Percentiles rank a stretch among this genome's conserved stretches.
Conservation (phyloP, 2,113 vertebrate species). For the Festucalex cinctus region DNA sequence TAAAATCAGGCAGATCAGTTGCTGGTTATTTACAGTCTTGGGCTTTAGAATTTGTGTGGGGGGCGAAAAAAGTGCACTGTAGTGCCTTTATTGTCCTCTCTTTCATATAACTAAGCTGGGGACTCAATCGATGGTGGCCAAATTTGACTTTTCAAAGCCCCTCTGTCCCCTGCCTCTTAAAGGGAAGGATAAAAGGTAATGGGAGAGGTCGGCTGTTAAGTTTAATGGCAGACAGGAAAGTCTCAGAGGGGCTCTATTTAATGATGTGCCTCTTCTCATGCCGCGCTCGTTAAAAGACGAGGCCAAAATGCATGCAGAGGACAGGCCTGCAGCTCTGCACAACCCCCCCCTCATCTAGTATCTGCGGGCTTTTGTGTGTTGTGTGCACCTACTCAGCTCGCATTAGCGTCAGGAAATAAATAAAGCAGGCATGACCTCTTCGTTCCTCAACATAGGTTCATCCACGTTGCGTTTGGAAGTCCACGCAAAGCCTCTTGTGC, state of each 20-base stretch:
- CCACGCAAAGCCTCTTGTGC: constrained; percentile 46
- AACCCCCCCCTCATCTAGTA: constrained; percentile 19
- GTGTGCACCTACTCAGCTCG: constrained; percentile 32
- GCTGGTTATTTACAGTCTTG: constrained; percentile 15
- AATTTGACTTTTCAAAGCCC: constrained; percentile 60
- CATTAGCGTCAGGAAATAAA: constrained; percentile 63
- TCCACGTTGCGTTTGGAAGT: constrained; percentile 48
- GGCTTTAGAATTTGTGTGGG: background rate
- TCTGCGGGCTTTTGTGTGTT: constrained; percentile 37
- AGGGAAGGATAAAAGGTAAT: constrained; percentile 67
- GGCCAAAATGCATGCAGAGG: constrained; percentile 41
- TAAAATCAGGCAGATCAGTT: constrained; percentile 28
- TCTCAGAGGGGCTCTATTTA: constrained; percentile 69
- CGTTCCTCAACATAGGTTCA: constrained; percentile 37
- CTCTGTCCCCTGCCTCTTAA: constrained; percentile 44
- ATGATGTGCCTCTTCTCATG: constrained; percentile 65
- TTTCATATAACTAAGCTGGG: constrained; percentile 19
- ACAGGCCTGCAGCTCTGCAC: constrained; percentile 29
- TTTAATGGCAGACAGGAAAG: constrained; percentile 69
- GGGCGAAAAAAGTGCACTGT: background rate
- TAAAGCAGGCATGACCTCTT: constrained; percentile 54
- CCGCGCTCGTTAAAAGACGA: constrained; percentile 63
- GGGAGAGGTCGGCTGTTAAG: constrained; percentile 65
- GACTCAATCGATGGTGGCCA: constrained; percentile 39
- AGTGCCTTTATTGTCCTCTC: background rate